Conservation (phyloP, 2,113 vertebrate species). For the Rallus limicola region DNA sequence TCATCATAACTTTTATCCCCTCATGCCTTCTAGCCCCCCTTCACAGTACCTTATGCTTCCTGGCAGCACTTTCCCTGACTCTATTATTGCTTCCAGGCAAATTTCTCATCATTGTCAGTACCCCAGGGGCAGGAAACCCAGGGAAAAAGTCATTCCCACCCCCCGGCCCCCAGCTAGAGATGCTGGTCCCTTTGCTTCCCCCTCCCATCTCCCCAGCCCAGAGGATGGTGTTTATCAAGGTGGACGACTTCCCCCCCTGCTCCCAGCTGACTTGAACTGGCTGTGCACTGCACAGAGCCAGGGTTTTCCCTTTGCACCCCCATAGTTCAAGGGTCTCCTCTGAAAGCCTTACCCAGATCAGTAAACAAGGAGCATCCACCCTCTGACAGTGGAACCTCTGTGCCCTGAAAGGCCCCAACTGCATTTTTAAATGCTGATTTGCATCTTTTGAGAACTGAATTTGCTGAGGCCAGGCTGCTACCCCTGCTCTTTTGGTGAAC, state of each 20-base stretch:
- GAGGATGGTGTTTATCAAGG: no score
- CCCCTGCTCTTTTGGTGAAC: neutral
- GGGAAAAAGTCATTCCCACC: no score
- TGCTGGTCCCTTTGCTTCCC: accelerated
- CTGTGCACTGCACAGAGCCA: neutral
- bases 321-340: no score
- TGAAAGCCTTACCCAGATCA: neutral
- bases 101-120: no score
- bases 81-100: no score
- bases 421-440: neutral
- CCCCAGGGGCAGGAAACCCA: no score
- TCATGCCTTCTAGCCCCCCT: neutral
- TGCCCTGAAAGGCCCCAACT: neutral
- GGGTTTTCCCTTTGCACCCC: neutral
- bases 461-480: neutral
- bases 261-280: neutral
- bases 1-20: neutral
- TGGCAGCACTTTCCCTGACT: neutral
- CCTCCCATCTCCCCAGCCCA: accelerated
- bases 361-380: neutral
- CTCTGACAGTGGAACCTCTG: neutral
- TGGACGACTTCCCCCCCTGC: neutral
- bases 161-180: neutral
- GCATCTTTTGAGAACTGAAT: neutral
- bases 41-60: neutral